Conservation (phyloP, 1,140 invertebrate genomes). For the Apis florea region DNA sequence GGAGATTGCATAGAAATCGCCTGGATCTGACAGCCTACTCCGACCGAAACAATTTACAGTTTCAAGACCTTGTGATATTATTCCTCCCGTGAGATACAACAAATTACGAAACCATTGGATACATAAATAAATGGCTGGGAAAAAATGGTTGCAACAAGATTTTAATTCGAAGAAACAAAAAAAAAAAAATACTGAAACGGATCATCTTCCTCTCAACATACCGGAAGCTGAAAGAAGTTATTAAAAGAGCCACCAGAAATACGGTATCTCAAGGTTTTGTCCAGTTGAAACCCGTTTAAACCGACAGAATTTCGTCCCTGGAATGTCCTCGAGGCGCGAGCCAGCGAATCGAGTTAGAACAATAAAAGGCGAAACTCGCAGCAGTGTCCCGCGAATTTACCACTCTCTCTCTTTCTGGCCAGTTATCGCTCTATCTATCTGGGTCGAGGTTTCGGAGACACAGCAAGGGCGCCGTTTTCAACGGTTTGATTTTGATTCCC, state of each 20-base stretch:
- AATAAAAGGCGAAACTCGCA: slow-evolving; percentile 31
- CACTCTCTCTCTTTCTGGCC: neutral
- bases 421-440: slow-evolving; percentile 8
- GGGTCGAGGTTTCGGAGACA: neutral
- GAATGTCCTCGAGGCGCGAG: neutral
- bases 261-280: too few relatives aligned
- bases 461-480: slow-evolving; percentile 21
- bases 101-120: neutral
- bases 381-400: slow-evolving; percentile 12
- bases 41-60: slow-evolving; percentile 16
- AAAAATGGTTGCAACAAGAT: neutral
- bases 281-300: slow-evolving; percentile 4
- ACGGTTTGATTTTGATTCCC: slow-evolving; percentile 43
- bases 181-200: too few relatives aligned
- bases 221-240: too few relatives aligned
- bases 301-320: slow-evolving; percentile 1
- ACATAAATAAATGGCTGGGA: neutral
- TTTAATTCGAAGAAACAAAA: neutral
- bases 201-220: neutral
- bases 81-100: too few relatives aligned
- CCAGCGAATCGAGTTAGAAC: slow-evolving; percentile 36
- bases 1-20: slow-evolving; percentile 19
- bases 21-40: slow-evolving; percentile 23
- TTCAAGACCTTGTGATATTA: neutral
- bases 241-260: neutral